These are phyloP conservation scores for Phalacrocorax carbo DNA, from an alignment of 2,113 vertebrate species.

Conservation along the genomic window DNA sequence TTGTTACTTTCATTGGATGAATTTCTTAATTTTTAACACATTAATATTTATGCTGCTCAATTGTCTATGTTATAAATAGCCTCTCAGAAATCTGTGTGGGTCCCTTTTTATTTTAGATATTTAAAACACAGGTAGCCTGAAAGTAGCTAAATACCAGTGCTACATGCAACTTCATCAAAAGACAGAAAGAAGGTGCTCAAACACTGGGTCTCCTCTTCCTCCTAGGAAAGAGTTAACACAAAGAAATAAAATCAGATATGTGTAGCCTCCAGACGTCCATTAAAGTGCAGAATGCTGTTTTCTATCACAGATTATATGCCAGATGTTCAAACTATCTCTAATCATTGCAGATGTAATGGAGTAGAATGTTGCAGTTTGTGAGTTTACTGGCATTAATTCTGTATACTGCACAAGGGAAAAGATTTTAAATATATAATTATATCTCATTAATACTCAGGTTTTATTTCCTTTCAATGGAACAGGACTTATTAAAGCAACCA, in stretches of 20 bases:
- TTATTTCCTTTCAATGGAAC: slow-evolving; percentile 90
- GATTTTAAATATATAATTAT: slow-evolving; percentile 96
- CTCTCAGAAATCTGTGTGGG: background rate
- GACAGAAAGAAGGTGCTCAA: slow-evolving; percentile 42
- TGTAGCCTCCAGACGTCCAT: slow-evolving; percentile 97
- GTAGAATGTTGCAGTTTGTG: slow-evolving; percentile 97
- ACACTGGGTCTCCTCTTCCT: slow-evolving; percentile 21
- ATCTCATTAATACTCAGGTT: slow-evolving; percentile 93
- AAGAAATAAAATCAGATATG: slow-evolving; percentile 87
- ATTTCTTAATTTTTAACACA: slow-evolving; percentile 22
- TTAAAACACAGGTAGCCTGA: background rate
- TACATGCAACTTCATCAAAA: slow-evolving; percentile 37
- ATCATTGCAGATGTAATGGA: slow-evolving; percentile 99
- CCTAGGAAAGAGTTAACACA: slow-evolving; percentile 85
- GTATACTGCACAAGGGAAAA: slow-evolving; percentile 93
- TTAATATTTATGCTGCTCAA: slow-evolving; percentile 22
- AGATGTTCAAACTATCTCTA: slow-evolving; percentile 97
- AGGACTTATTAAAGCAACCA: slow-evolving; percentile 89
- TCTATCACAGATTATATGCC: slow-evolving; percentile 94
- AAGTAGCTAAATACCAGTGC: background rate
- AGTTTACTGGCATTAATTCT: slow-evolving; percentile 95
- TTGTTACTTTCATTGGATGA: background rate
- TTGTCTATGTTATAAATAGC: background rate
- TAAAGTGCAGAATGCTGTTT: slow-evolving; percentile 91
- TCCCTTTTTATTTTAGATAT: background rate